A percentile compares a stretch with the other conserved stretches of the same genome.
phyloP scores from a whole-genome alignment of 2,888 invertebrate genomes.

The Apoda limacodes region DNA sequence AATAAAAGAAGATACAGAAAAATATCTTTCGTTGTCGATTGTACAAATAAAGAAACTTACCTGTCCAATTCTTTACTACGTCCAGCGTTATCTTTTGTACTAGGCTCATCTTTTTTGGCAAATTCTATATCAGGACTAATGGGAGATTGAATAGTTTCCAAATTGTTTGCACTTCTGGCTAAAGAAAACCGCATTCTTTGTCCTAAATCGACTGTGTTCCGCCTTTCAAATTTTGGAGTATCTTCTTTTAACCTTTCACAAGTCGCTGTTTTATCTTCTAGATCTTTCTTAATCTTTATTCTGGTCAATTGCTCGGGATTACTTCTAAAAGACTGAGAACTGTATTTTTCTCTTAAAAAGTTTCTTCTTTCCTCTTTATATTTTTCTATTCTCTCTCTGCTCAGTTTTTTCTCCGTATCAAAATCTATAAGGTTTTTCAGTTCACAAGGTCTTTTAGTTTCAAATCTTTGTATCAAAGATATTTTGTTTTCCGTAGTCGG shows the following conservation, averaged over 20 bases:
- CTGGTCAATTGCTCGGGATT: slow-evolving; percentile 64
- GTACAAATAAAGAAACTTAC: too few relatives aligned
- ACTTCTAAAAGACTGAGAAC: slow-evolving; percentile 82
- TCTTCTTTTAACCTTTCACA: slow-evolving; percentile 37
- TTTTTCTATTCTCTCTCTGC: slow-evolving; percentile 87
- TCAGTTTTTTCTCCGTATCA: slow-evolving; percentile 70
- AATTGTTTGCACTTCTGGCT: slow-evolving; percentile 47
- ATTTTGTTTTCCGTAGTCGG: slow-evolving; percentile 74
- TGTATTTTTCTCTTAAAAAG: slow-evolving; percentile 87
- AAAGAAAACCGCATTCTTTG: slow-evolving; percentile 54
- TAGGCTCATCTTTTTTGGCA: too few relatives aligned
- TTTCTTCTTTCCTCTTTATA: slow-evolving; percentile 92
- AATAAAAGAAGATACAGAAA: too few relatives aligned
- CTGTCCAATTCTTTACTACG: too few relatives aligned
- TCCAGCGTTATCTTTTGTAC: too few relatives aligned
- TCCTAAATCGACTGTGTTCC: slow-evolving; percentile 59
- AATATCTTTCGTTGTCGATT: too few relatives aligned
- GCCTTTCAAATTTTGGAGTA: slow-evolving; percentile 49
- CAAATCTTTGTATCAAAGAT: slow-evolving; percentile 67
- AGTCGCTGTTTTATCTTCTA: slow-evolving; percentile 29
- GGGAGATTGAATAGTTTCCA: slow-evolving; percentile 49
- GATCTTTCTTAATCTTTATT: slow-evolving; percentile 49
- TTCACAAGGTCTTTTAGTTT: slow-evolving; percentile 36
- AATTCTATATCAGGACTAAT: slow-evolving; percentile 30
- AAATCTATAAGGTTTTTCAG: slow-evolving; percentile 43